Evolutionary conservation across 1,140 invertebrate species (phyloP).

Genomic region (Calycopis cecrops): DNA sequence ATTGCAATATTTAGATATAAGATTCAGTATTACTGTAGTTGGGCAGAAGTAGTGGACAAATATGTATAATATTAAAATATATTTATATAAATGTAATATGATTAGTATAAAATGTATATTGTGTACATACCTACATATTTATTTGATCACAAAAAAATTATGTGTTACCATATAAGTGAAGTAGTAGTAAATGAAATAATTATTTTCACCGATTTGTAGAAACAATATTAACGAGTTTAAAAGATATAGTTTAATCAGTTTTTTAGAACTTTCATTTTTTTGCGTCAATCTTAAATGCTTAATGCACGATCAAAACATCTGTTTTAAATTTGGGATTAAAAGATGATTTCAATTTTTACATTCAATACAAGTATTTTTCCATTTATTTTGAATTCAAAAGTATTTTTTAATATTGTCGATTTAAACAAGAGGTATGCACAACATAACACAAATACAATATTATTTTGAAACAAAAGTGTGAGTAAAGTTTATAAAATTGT

Average conservation of each 20-base stretch:
- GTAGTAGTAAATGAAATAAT: no score
- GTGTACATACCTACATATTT: slow-evolving; percentile 42
- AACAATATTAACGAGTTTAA: no score
- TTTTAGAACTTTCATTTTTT: no score
- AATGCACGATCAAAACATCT: no score
- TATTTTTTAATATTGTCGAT: no score
- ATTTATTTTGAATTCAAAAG: no score
- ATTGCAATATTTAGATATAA: slow-evolving; percentile 72
- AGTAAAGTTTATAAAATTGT: slow-evolving; percentile 26
- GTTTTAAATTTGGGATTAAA: no score
- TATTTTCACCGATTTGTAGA: no score
- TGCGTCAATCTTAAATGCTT: no score
- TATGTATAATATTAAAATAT: slow-evolving; percentile 60
- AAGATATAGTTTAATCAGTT: no score
- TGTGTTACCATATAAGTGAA: neutral
- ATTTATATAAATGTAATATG: slow-evolving; percentile 31
- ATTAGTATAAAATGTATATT: slow-evolving; percentile 48
- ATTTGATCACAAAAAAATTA: neutral
- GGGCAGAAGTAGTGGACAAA: slow-evolving; percentile 58
- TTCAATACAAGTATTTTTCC: no score
- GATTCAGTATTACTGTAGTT: slow-evolving; percentile 69
- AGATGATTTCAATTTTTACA: no score
- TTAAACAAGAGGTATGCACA: neutral
- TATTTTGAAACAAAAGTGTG: slow-evolving; percentile 14
- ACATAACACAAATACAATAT: neutral